These are phyloP conservation scores for Cryptophagus acutangulus DNA, from an alignment of 2,888 invertebrate species.

Conservation along the genomic window DNA sequence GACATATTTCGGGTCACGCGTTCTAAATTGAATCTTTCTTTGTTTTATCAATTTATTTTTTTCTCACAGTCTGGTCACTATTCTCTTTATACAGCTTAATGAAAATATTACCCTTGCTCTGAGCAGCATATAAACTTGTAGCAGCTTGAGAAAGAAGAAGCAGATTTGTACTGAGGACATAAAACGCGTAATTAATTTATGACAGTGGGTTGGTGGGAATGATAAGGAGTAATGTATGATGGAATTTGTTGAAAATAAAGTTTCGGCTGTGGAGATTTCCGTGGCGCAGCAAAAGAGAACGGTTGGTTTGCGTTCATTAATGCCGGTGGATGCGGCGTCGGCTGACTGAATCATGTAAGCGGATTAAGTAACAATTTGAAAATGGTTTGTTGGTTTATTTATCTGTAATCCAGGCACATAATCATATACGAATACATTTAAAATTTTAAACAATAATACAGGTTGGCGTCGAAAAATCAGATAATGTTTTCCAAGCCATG, in stretches of 20 bases:
- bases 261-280: conserved; percentile 7
- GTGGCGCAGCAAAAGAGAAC: conserved; percentile 3
- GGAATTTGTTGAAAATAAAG: too few relatives aligned
- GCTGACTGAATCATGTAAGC: conserved; percentile 26
- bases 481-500: conserved; percentile 37
- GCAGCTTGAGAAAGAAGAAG: too few relatives aligned
- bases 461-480: conserved; percentile 12
- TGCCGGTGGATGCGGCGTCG: conserved; percentile 10
- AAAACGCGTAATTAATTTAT: too few relatives aligned
- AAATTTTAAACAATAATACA: conserved; percentile 4
- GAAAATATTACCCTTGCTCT: conserved; percentile 7
- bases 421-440: conserved; percentile 3
- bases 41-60: conserved; percentile 25
- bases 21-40: conserved; percentile 31
- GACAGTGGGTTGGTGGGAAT: too few relatives aligned
- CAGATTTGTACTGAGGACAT: too few relatives aligned
- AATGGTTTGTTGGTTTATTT: conserved; percentile 29
- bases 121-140: too few relatives aligned
- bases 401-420: conserved; percentile 20
- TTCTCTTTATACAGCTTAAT: conserved; percentile 3
- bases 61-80: conserved; percentile 7
- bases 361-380: conserved; percentile 29
- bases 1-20: conserved; percentile 37
- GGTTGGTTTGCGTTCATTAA: conserved; percentile 26
- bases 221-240: too few relatives aligned